Evolutionary conservation across 2,113 vertebrate species (phyloP).

Genomic region (Vireo altiloquus): DNA sequence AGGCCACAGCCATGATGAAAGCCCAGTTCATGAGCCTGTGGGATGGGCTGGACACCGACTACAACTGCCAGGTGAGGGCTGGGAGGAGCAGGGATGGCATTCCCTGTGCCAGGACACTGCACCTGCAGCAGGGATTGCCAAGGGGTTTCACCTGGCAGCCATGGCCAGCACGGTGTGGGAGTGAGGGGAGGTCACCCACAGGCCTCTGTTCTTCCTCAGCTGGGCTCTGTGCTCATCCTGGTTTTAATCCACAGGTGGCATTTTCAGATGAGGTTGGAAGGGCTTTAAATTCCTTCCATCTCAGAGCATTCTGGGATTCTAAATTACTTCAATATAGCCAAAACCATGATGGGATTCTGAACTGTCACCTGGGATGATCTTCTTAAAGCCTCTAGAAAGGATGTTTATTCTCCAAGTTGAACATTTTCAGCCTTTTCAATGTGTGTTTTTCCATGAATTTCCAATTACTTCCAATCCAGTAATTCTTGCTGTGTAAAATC

Average conservation of each 20-base stretch:
- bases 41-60: constrained; percentile 95
- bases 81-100: too few relatives aligned
- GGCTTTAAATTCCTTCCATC: not conserved
- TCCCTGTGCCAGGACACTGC: not conserved
- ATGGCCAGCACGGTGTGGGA: not conserved
- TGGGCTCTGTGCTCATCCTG: not conserved
- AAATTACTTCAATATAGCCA: too few relatives aligned
- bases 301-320: not conserved
- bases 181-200: not conserved
- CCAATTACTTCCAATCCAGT: too few relatives aligned
- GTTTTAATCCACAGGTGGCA: not conserved
- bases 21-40: constrained; percentile 99
- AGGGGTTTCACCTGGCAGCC: not conserved
- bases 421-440: not conserved
- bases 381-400: not conserved
- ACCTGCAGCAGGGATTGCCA: not conserved
- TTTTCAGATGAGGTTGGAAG: not conserved
- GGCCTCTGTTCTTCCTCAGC: not conserved
- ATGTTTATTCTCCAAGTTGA: not conserved
- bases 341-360: not conserved
- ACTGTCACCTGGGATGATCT: not conserved
- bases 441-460: not conserved
- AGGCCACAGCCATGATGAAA: constrained; percentile 99
- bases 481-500: not conserved
- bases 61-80: constrained; percentile 89